These are phyloP conservation scores for Oncorhynchus masou DNA, from an alignment of 2,113 vertebrate species.

Conservation along the genomic window DNA sequence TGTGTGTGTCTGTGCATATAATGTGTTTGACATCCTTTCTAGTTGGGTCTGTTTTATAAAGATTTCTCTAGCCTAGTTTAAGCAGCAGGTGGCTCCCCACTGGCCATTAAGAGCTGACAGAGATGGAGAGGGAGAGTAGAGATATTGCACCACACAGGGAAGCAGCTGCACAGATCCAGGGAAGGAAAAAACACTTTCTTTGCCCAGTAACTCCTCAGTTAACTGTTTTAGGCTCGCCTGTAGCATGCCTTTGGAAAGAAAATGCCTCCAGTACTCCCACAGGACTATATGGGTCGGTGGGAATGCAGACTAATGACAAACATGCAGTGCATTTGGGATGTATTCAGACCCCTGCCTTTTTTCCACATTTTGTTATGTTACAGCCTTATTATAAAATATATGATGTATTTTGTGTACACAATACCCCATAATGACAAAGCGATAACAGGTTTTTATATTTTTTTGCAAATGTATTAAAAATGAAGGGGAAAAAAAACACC, in stretches of 20 bases:
- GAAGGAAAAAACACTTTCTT: background rate
- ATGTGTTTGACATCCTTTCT: background rate
- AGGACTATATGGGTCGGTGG: background rate
- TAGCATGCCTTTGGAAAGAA: background rate
- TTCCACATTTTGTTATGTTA: too few species aligned
- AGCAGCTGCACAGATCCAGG: background rate
- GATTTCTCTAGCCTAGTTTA: background rate
- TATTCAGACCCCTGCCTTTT: too few species aligned
- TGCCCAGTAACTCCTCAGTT: background rate
- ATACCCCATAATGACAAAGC: too few species aligned
- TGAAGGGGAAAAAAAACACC: rapidly evolving
- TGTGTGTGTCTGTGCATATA: background rate
- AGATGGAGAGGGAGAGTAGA: background rate
- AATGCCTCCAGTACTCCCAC: background rate
- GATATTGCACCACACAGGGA: background rate
- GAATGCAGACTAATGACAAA: background rate
- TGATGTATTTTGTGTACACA: too few species aligned
- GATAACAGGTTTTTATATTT: too few species aligned
- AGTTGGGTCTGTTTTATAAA: background rate
- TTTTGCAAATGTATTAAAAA: too few species aligned
- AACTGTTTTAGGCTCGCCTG: background rate
- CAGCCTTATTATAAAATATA: too few species aligned
- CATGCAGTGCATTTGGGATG: too few species aligned
- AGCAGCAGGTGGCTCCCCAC: background rate
- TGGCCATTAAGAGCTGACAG: background rate